Evolutionary conservation across 2,888 invertebrate species (phyloP), one percentile per base, ranked within the genome.

Genomic region (Drosophila tanythrix): DNA sequence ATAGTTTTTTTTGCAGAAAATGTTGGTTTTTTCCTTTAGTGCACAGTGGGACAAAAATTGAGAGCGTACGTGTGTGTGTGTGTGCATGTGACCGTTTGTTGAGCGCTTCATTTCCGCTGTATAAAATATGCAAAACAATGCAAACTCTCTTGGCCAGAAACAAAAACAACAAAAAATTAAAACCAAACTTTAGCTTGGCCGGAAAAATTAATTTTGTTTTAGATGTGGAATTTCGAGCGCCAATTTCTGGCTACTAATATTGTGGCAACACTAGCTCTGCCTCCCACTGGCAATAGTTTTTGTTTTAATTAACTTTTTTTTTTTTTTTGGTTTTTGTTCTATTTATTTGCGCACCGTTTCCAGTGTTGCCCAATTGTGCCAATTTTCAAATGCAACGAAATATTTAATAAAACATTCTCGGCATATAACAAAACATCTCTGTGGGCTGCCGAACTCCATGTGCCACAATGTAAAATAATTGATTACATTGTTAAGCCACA

Each of bases 111-210:
- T 82, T 86, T 89, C 76, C 83, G 89, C 84, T 63, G 68, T 72
- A 89, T 87, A 85, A 89, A 87, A 87, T 87, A 87, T 87, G 87
- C 87, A 87, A 89, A 87, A 83, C 85, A 87, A 88, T 80, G 89
- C 88, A 81, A 77, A 84, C 89, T 82, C 85, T 76, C 68, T 62
- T 74, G 81, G 71, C 59, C 76, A 76, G 67, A 55, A 53, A 65
- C 50, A 55, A 50, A 33, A 56, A 66, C 21, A 66, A 13, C 10
- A 58, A 46, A 50, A 35, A 11, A 33, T 29, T 25, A 79, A 69
- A 63, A 70, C 67, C 62, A 74, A 82, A 83, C 72, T 83, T 80
- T 81, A 31, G 63, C 76, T 69, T 73, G 73, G 70, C 62, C 74
- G 81, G 55, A 76, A 75, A 86, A 89, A 89, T 87, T 87, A 84